Conservation (phyloP, 2,888 invertebrate species). For the Drosophila birchii region DNA sequence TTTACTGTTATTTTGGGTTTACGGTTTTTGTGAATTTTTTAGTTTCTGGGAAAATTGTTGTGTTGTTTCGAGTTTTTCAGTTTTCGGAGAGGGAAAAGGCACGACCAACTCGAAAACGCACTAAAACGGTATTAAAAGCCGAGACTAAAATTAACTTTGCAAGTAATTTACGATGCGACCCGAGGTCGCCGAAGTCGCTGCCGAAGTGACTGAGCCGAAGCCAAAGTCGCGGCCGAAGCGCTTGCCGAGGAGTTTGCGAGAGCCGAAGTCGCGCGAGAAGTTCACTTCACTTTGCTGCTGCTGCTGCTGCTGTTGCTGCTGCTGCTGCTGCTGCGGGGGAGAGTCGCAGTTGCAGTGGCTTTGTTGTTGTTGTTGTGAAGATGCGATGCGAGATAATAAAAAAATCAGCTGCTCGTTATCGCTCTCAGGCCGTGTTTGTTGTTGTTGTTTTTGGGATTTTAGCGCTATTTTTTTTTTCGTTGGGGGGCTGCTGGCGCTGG, state of each 20-base stretch:
- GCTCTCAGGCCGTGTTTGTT: conserved; percentile 21
- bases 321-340: conserved; percentile 35
- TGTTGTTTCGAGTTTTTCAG: conserved; percentile 31
- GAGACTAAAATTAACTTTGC: conserved; percentile 82
- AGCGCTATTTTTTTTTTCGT: not conserved
- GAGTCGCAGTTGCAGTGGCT: conserved; percentile 27
- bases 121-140: conserved; percentile 83
- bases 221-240: conserved; percentile 23
- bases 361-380: conserved; percentile 9
- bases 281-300: conserved; percentile 74
- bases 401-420: conserved; percentile 50
- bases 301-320: conserved; percentile 56
- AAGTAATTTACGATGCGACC: conserved; percentile 77
- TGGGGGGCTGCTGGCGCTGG: conserved; percentile 37
- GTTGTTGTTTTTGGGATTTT: conserved; percentile 4
- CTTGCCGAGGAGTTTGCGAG: conserved; percentile 23
- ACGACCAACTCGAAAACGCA: conserved; percentile 84
- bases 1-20: conserved; percentile 9
- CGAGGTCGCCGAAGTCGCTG: conserved; percentile 43
- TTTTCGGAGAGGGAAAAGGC: conserved; percentile 64
- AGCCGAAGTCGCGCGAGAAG: conserved; percentile 41
- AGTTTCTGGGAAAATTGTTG: conserved; percentile 19
- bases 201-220: conserved; percentile 27
- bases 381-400: conserved; percentile 56
- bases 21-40: conserved; percentile 11